Percentiles rank a stretch among this genome's conserved stretches.
Conservation (phyloP, 2,888 invertebrate species). For the Linhomoeus sp. region DNA sequence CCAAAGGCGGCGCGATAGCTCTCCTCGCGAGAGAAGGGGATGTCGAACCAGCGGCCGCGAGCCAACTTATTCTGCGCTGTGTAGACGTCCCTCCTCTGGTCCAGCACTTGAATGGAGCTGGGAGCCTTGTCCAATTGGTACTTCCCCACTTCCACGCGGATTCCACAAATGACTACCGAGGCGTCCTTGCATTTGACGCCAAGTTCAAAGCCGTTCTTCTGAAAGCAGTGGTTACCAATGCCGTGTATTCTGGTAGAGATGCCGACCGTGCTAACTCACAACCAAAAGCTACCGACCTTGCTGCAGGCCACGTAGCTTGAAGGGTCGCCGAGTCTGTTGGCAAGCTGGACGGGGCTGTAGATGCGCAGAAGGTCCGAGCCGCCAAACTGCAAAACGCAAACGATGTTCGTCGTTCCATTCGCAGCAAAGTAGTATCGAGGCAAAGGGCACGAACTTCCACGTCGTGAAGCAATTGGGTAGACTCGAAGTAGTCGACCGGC, state of each 20-base stretch:
- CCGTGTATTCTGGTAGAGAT: too few species aligned
- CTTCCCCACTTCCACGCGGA: constrained; percentile 62
- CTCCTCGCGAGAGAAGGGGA: constrained; percentile 80
- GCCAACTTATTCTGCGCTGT: constrained; percentile 7
- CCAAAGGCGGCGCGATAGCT: constrained; percentile 76
- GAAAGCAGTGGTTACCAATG: neutral
- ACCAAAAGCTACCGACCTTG: constrained; percentile 35
- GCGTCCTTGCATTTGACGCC: constrained; percentile 69
- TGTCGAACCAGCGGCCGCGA: constrained; percentile 64
- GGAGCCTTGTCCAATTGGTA: constrained; percentile 60
- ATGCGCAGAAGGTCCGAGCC: constrained; percentile 83
- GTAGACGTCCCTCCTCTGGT: constrained; percentile 10
- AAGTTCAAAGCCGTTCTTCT: constrained; percentile 60
- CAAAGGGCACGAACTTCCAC: constrained; percentile 45
- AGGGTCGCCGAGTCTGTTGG: constrained; percentile 56
- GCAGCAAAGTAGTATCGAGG: too few species aligned
- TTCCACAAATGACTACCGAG: constrained; percentile 68
- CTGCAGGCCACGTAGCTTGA: constrained; percentile 77
- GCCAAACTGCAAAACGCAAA: constrained; percentile 41
- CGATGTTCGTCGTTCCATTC: neutral
- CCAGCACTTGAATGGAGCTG: constrained; percentile 33
- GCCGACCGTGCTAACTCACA: too few species aligned
- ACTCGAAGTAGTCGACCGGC: constrained; percentile 93
- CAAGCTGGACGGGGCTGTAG: constrained; percentile 77
- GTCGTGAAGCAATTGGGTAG: constrained; percentile 71